Evolutionary conservation across 2,113 vertebrate genomes (phyloP).

Genomic region (Miniopterus natalensis): DNA sequence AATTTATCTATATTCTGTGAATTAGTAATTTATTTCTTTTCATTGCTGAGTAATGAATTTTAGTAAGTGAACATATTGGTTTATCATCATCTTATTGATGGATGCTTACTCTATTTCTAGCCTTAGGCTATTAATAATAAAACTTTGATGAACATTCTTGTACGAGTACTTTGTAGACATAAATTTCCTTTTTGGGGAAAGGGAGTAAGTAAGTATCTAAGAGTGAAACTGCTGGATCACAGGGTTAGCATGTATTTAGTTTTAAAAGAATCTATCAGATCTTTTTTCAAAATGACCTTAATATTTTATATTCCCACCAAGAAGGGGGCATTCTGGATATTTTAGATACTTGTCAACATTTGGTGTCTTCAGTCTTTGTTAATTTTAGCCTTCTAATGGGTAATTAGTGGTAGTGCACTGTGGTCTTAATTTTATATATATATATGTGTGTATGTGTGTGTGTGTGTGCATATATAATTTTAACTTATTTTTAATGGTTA

Average conservation of each 20-base stretch:
- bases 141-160: background rate
- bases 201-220: fast-evolving
- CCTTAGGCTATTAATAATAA: background rate
- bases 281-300: background rate
- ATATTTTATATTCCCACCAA: background rate
- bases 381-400: background rate
- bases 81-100: background rate
- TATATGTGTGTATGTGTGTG: too few relatives aligned
- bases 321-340: background rate
- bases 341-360: background rate
- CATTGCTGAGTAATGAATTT: background rate
- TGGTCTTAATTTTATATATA: background rate
- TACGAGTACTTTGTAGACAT: background rate
- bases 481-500: background rate
- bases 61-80: background rate
- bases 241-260: background rate
- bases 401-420: background rate
- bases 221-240: background rate
- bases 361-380: background rate
- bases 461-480: too few relatives aligned
- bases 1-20: background rate
- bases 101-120: background rate
- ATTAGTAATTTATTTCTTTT: background rate
- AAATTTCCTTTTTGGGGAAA: background rate
- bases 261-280: background rate